Evolutionary conservation across 2,113 vertebrate species (phyloP).

Genomic region (Mus musculus): GRCm39 chr14:96423501-96424000

Average conservation of each 20-base stretch:
- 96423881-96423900: not conserved
- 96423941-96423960: not conserved
- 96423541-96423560: not conserved
- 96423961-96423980: not conserved
- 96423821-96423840: not conserved
- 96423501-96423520: not conserved
- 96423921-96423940: not conserved
- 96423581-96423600: not conserved
- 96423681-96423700: not conserved
- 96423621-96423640: not conserved
- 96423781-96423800: not conserved
- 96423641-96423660: not conserved
- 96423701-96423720: not conserved
- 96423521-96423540: not conserved
- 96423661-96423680: not conserved
- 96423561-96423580: not conserved
- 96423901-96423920: not conserved
- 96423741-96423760: not conserved
- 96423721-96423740: not conserved
- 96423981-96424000: not conserved
- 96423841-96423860: not conserved
- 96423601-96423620: not conserved
- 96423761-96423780: not conserved
- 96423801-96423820: not conserved
- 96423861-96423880: accelerated